phyloP scores from a whole-genome alignment of 2,888 invertebrate species.

The Agrochola lota region DNA sequence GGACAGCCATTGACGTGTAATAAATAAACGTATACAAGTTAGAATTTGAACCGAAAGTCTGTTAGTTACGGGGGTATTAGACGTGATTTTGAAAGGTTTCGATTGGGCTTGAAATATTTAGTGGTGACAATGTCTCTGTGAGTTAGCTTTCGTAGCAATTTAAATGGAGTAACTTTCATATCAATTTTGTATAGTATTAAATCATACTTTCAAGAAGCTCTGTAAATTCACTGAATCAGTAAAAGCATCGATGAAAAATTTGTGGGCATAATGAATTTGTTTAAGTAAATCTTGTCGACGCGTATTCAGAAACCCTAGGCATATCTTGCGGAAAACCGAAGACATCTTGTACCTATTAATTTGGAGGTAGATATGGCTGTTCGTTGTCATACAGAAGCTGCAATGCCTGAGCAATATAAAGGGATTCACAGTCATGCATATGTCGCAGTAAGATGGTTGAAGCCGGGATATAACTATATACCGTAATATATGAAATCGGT shows the following conservation, averaged over 20 bases:
- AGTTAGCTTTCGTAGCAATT: neutral
- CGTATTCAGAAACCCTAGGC: neutral
- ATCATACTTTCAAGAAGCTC: neutral
- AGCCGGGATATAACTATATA: too few relatives aligned
- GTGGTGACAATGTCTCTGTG: constrained; percentile 29
- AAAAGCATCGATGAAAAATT: neutral
- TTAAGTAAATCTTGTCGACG: neutral
- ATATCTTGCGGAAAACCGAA: neutral
- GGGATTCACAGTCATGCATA: neutral
- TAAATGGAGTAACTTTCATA: neutral
- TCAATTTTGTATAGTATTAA: neutral
- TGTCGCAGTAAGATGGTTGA: too few relatives aligned
- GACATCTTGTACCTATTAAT: neutral
- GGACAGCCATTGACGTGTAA: constrained; percentile 82
- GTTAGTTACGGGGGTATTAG: constrained; percentile 63
- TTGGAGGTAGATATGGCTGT: neutral
- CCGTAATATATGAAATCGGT: too few relatives aligned
- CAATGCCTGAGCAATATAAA: neutral
- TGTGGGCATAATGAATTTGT: too few relatives aligned
- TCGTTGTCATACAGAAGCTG: neutral
- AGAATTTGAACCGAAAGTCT: constrained; percentile 60
- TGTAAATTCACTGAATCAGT: neutral
- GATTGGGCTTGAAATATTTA: constrained; percentile 44
- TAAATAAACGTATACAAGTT: constrained; percentile 80
- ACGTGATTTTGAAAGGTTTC: constrained; percentile 43